phyloP scores from a whole-genome alignment of 2,888 invertebrate genomes.

The Andrena fulva region DNA sequence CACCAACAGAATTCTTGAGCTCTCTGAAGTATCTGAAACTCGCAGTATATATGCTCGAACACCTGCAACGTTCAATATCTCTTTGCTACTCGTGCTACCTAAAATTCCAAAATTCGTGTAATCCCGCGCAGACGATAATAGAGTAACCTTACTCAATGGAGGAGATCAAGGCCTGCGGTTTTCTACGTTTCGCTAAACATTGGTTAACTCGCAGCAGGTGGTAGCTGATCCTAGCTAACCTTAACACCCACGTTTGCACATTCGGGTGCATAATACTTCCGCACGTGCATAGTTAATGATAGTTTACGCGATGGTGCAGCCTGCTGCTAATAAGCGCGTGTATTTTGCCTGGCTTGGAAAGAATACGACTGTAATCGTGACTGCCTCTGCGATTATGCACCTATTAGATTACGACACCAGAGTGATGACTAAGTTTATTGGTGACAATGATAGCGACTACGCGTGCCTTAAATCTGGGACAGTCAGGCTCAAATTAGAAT shows the following conservation, averaged over 20 bases:
- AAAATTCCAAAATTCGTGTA: not conserved
- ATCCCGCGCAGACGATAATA: not conserved
- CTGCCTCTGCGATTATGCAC: not conserved
- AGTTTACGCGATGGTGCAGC: not conserved
- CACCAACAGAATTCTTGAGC: constrained; percentile 6
- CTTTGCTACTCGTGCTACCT: no score
- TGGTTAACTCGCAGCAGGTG: constrained; percentile 31
- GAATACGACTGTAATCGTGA: not conserved
- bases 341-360: not conserved
- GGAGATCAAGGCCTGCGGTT: constrained; percentile 44
- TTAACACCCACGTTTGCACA: not conserved
- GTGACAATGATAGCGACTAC: no score
- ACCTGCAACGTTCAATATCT: not conserved
- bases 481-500: no score
- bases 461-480: no score
- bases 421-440: not conserved
- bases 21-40: not conserved
- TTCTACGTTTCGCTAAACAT: constrained; percentile 43
- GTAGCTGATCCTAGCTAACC: constrained; percentile 20
- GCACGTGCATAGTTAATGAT: constrained; percentile 4
- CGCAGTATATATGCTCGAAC: not conserved
- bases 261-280: not conserved
- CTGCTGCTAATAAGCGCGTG: not conserved
- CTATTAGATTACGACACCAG: not conserved
- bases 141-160: constrained; percentile 23